Evolutionary conservation across 53 echinoderm and acorn worm species (phyloP).

Genomic region (Holothuria scabra): DNA sequence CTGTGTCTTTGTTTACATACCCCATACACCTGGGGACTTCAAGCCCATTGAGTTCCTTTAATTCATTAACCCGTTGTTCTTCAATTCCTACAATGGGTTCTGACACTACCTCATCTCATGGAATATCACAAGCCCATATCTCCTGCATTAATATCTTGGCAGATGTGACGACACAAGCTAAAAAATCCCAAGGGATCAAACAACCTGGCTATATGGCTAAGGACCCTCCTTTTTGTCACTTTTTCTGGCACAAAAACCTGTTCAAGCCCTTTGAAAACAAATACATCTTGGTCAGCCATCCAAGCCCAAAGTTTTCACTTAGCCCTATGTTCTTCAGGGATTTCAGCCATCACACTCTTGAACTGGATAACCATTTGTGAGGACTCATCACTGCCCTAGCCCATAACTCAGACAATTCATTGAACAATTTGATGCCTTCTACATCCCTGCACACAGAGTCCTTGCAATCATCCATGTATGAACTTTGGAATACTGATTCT

Average conservation of each 20-base stretch:
- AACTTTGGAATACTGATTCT: background rate
- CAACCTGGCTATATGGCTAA: constrained; percentile 1
- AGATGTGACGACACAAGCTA: background rate
- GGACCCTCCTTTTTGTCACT: constrained; percentile 6
- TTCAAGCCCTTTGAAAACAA: background rate
- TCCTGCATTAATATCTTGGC: constrained; percentile 35
- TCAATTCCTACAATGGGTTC: constrained; percentile 6
- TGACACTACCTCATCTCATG: constrained; percentile 8
- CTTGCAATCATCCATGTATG: constrained; percentile 50
- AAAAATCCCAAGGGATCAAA: constrained; percentile 40
- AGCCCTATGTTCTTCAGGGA: constrained; percentile 63
- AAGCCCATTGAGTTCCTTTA: background rate
- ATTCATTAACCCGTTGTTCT: background rate
- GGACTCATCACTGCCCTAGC: constrained; percentile 25
- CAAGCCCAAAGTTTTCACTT: constrained; percentile 68
- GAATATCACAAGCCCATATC: constrained; percentile 26
- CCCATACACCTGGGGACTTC: background rate
- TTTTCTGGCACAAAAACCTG: no score
- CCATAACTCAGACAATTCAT: constrained; percentile 37
- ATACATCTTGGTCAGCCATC: constrained; percentile 59
- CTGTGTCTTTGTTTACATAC: background rate
- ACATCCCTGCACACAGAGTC: constrained; percentile 41
- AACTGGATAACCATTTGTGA: constrained; percentile 62
- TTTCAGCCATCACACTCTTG: constrained; percentile 50
- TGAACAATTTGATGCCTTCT: constrained; percentile 42